Evolutionary conservation across 2,113 vertebrate species (phyloP).

Genomic region (Hiodon tergisus): DNA sequence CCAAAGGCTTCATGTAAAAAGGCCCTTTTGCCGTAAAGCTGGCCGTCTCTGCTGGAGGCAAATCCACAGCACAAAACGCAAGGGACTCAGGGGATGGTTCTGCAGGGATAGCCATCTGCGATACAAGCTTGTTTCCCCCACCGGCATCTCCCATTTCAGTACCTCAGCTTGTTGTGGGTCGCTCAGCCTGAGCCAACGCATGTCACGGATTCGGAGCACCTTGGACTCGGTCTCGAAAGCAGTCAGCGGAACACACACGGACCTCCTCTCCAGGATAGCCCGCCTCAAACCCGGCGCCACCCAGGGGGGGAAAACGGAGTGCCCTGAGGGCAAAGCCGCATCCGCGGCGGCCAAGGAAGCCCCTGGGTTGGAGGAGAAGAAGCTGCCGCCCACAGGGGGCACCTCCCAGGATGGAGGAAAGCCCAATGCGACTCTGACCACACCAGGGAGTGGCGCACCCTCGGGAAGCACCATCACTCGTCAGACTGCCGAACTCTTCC

Average conservation of each 20-base stretch:
- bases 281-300: conserved; percentile 67
- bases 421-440: conserved; percentile 24
- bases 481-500: conserved; percentile 66
- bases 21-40: conserved; percentile 24
- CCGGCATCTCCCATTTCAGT: conserved; percentile 64
- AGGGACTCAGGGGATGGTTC: conserved; percentile 52
- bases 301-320: conserved; percentile 50
- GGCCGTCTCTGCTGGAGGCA: conserved; percentile 39
- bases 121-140: conserved; percentile 54
- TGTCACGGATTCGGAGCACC: conserved; percentile 84
- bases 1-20: conserved; percentile 57
- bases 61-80: conserved; percentile 52
- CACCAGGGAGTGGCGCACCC: conserved; percentile 25
- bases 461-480: conserved; percentile 44
- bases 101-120: conserved; percentile 46
- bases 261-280: conserved; percentile 76
- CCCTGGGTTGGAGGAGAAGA: conserved; percentile 41
- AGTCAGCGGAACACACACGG: conserved; percentile 77
- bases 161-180: conserved; percentile 73
- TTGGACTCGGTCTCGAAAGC: conserved; percentile 84
- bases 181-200: conserved; percentile 66
- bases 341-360: conserved; percentile 18
- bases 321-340: conserved; percentile 41
- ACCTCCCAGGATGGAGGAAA: conserved; percentile 35
- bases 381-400: conserved; percentile 32